Percentiles rank a stretch among this genome's conserved stretches.
Conservation (phyloP, 2,113 vertebrate species). For the Prolemur simus region DNA sequence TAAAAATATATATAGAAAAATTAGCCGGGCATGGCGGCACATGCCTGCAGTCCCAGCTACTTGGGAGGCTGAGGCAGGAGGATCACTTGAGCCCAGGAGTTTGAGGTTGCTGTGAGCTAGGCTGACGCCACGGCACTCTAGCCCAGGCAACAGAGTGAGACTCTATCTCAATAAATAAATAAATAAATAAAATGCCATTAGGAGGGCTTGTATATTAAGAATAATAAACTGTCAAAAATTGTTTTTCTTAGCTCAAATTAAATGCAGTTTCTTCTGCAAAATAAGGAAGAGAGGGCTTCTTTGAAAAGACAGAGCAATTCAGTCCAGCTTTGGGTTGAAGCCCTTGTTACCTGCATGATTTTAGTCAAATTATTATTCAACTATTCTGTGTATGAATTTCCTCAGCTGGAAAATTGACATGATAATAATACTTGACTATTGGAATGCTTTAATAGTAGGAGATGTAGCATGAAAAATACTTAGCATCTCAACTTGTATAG, state of each 20-base stretch:
- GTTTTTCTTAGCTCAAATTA: not conserved
- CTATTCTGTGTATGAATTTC: not conserved
- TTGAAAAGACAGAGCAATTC: not conserved
- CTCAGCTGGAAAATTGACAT: not conserved
- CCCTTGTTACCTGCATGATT: not conserved
- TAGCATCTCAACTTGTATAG: not conserved
- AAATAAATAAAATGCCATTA: not conserved
- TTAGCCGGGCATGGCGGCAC: too few species aligned
- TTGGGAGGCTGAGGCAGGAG: too few species aligned
- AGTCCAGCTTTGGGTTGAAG: not conserved
- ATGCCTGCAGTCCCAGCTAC: too few species aligned
- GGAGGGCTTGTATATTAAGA: not conserved
- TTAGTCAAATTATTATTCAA: not conserved
- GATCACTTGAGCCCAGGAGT: too few species aligned
- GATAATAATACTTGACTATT: not conserved
- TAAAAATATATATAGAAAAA: too few species aligned
- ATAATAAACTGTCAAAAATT: not conserved
- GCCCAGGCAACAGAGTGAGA: too few species aligned
- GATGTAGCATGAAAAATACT: not conserved
- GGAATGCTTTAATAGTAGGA: not conserved
- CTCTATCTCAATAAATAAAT: too few species aligned
- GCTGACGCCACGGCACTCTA: too few species aligned
- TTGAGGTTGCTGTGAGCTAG: too few species aligned
- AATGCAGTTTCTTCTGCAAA: not conserved
- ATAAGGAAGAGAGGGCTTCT: not conserved